Percentiles rank a stretch among this genome's conserved stretches.
Evolutionary conservation across 2,888 invertebrate species (phyloP).

Genomic region (Adelphocoris suturalis): DNA sequence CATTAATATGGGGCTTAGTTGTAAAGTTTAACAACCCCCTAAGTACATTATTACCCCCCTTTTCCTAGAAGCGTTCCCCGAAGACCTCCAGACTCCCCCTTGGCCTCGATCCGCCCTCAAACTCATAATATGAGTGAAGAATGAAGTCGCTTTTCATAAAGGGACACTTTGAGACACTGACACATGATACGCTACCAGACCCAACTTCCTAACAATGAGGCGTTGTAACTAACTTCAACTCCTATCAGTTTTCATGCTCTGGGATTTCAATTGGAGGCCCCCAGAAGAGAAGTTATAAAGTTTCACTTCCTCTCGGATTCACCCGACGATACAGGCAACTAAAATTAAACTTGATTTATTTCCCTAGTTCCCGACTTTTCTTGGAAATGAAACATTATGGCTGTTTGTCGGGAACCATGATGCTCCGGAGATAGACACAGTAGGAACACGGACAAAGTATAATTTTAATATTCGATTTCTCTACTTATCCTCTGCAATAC

Average conservation of each 20-base stretch:
- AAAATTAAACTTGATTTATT: not conserved
- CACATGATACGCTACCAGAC: conserved; percentile 42
- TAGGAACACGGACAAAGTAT: too few relatives aligned
- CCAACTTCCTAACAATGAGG: conserved; percentile 50
- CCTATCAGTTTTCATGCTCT: conserved; percentile 56
- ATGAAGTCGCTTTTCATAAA: conserved; percentile 53
- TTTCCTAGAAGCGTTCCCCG: conserved; percentile 9
- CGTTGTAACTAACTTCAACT: conserved; percentile 49
- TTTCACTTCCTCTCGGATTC: conserved; percentile 14
- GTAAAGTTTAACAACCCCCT: conserved; percentile 60
- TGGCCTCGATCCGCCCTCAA: not conserved
- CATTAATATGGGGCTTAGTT: conserved; percentile 65
- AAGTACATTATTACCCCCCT: conserved; percentile 63
- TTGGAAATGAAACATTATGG: too few relatives aligned
- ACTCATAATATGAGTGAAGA: conserved; percentile 43
- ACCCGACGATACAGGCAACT: not conserved
- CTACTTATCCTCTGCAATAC: too few relatives aligned
- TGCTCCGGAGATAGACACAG: too few relatives aligned
- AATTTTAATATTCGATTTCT: too few relatives aligned
- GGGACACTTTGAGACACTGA: conserved; percentile 20
- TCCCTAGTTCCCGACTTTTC: not conserved
- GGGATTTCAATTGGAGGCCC: conserved; percentile 44
- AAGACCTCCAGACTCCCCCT: conserved; percentile 31
- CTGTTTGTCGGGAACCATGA: too few relatives aligned
- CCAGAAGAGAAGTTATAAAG: conserved; percentile 27